Conservation (phyloP, 2,888 invertebrate genomes). For the Lucinisca nassula region DNA sequence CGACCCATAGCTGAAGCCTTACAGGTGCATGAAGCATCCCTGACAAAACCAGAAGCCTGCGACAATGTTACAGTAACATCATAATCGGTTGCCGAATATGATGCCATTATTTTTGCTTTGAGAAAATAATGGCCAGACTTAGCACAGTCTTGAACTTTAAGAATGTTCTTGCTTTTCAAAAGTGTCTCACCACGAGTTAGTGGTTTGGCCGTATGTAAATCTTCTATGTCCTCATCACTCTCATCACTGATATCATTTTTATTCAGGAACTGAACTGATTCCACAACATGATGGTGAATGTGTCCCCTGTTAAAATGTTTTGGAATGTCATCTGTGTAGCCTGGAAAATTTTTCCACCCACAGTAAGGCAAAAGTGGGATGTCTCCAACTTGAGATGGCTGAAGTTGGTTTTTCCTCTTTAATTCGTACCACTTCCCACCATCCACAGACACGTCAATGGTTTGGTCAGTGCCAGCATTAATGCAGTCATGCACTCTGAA, state of each 20-base stretch:
- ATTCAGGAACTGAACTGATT: conserved; percentile 44
- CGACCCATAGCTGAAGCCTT: conserved; percentile 6
- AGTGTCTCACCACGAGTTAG: too few species aligned
- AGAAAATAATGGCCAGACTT: conserved; percentile 40
- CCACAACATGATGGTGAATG: conserved; percentile 58
- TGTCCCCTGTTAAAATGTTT: conserved; percentile 43
- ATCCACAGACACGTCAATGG: too few species aligned
- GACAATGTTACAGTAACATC: conserved; percentile 34
- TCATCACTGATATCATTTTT: conserved; percentile 11
- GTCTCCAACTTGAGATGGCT: too few species aligned
- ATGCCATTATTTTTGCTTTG: conserved; percentile 51
- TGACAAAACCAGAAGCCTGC: conserved; percentile 9
- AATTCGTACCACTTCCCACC: too few species aligned
- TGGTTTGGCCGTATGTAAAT: conserved; percentile 54
- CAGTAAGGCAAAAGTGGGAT: conserved; percentile 19
- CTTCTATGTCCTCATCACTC: conserved; percentile 41
- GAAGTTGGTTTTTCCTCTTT: too few species aligned
- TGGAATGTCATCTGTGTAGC: not conserved
- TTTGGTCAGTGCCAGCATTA: too few species aligned
- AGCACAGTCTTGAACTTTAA: conserved; percentile 38
- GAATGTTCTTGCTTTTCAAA: conserved; percentile 45
- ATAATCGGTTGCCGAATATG: conserved; percentile 7
- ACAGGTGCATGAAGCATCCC: conserved; percentile 12
- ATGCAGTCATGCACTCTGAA: too few species aligned
- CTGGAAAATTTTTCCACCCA: conserved; percentile 44